Evolutionary conservation across 2,797 vertebrate genomes (phyloP), one percentile per base, ranked within the genome.

Genomic region (Columba guinea): DNA sequence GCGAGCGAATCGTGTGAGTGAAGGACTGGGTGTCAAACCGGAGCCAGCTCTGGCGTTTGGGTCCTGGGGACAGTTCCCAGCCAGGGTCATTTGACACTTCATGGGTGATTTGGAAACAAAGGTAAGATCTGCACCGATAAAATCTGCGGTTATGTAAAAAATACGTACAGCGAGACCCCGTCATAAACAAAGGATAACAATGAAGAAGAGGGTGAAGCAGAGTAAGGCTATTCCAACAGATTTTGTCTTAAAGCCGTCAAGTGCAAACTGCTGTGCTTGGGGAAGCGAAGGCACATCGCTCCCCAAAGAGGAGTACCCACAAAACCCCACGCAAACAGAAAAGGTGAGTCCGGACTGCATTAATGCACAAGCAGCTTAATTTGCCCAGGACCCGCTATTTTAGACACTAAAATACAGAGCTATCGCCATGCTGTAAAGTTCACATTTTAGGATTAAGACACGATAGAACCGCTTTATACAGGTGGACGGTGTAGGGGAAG

Each of bases 91-190:
- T 68, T 62, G 23, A 69, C 26, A 17, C 8, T 60, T 59, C 71
- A 30, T 9, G 56, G 58, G 49, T 76, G 71, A 62, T 77, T 76
- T 92, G 48, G 60, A 91, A 94, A 34, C 16, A 87, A 58, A 28
- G 76, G 8, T 9, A 35, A 46, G 35, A 46, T 44, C 67, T 52
- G 39, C 63, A n/a, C 28, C 56, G 69, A 53, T 56, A 78, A 93
- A 81, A 76, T 53, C 4, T 63, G 41, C 26, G 53, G 34, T 73
- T 44, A 67, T 23, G 32, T 68, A 49, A 84, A 77, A 90, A 76
- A 65, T 18, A 5, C 32, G 18, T 23, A 46, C 67, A 11, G 46
- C 7, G 34, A 71, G 64, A 87, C 60, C 0, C 9, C 39, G 24
- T 35, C 2, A 22, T 30, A 15, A 89, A 80, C 67, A 28, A 3